Percentiles rank a stretch among this genome's conserved stretches.
Conservation (phyloP, 2,113 vertebrate species). For the Hyperopisus bebe region DNA sequence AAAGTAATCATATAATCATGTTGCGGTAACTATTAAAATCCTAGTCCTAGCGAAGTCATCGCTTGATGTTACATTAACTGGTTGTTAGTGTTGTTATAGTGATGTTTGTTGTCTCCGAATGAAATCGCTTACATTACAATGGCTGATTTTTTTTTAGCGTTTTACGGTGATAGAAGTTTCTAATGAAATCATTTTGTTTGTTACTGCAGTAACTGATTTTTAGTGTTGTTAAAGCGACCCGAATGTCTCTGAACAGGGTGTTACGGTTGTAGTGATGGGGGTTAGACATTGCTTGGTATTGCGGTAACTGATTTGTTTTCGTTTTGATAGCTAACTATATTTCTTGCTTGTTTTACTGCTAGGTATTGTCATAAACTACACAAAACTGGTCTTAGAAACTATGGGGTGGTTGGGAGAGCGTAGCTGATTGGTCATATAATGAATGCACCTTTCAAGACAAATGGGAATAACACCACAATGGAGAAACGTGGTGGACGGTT, state of each 20-base stretch:
- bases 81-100: background rate
- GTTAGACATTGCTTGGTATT: background rate
- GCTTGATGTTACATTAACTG: background rate
- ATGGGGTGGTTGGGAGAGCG: background rate
- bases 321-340: background rate
- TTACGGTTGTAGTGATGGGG: background rate
- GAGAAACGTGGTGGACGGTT: background rate
- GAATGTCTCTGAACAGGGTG: background rate
- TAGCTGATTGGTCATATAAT: background rate
- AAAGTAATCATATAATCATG: background rate
- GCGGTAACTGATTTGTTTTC: background rate
- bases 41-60: background rate
- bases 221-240: background rate
- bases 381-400: background rate
- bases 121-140: background rate
- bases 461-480: background rate
- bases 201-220: background rate
- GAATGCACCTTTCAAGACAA: background rate
- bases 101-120: background rate
- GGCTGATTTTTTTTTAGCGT: background rate
- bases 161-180: background rate
- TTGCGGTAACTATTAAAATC: background rate
- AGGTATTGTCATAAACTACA: background rate
- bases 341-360: background rate
- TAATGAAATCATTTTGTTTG: background rate